A percentile compares a stretch with the other conserved stretches of the same genome.
These are phyloP conservation scores for Mobula hypostoma DNA, from an alignment of 2,113 vertebrate species.

Conservation along the genomic window DNA sequence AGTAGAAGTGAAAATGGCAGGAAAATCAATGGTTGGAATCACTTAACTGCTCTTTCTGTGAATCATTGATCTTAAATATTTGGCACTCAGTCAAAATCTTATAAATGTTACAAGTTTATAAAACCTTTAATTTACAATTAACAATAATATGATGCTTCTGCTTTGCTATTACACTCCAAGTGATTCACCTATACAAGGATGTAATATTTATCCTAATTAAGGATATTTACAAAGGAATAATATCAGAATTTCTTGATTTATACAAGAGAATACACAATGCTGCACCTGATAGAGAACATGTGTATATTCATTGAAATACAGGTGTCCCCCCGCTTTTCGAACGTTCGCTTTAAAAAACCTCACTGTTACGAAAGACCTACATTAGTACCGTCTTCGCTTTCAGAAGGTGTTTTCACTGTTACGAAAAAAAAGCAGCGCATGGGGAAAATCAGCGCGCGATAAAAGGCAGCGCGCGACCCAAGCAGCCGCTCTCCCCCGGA, in stretches of 20 bases:
- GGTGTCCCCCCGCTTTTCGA: too few species aligned
- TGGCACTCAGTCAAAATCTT: background rate
- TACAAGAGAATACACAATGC: background rate
- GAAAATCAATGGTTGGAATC: background rate
- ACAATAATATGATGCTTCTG: background rate
- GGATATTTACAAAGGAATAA: too few species aligned
- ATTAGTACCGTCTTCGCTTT: too few species aligned
- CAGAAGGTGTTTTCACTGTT: too few species aligned
- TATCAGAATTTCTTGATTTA: background rate
- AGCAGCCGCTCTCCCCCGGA: too few species aligned
- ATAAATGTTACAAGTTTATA: background rate
- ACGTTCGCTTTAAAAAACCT: too few species aligned
- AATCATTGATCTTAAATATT: background rate
- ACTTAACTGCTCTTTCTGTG: background rate
- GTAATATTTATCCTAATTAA: background rate
- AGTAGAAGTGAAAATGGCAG: background rate
- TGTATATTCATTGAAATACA: background rate
- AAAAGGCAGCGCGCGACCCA: too few species aligned
- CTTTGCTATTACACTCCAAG: background rate
- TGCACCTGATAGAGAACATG: background rate
- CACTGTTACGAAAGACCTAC: too few species aligned
- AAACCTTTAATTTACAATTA: background rate
- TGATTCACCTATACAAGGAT: background rate
- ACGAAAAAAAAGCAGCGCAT: too few species aligned
- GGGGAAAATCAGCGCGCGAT: too few species aligned